Conservation (phyloP, 1,140 invertebrate species). For the Ceratina calcarata region DNA sequence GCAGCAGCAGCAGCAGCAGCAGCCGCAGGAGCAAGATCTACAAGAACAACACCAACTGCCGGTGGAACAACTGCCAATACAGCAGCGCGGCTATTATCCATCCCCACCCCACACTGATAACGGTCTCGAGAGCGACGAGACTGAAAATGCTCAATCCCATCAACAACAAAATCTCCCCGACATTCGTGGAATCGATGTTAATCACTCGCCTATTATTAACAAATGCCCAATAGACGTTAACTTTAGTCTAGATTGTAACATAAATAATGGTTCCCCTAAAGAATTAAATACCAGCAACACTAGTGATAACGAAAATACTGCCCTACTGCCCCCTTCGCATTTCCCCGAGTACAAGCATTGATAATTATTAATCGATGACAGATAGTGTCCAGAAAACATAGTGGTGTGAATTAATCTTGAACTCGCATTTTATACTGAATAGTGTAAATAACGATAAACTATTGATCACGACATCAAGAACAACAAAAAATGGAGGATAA, state of each 20-base stretch:
- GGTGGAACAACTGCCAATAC: slow-evolving; percentile 66
- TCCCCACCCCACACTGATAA: slow-evolving; percentile 71
- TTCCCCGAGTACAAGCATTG: slow-evolving; percentile 82
- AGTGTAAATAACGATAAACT: slow-evolving; percentile 79
- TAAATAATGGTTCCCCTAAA: slow-evolving; percentile 77
- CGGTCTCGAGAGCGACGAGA: slow-evolving; percentile 68
- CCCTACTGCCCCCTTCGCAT: slow-evolving; percentile 78
- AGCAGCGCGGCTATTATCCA: slow-evolving; percentile 75
- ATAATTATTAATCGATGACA: slow-evolving; percentile 78
- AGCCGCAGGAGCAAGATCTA: slow-evolving; percentile 40
- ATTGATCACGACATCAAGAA: slow-evolving; percentile 58
- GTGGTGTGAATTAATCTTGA: slow-evolving; percentile 77
- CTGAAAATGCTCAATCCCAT: slow-evolving; percentile 77
- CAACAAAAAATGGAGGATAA: slow-evolving; percentile 1
- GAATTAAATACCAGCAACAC: slow-evolving; percentile 77
- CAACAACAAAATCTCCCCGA: slow-evolving; percentile 72
- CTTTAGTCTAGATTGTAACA: slow-evolving; percentile 79
- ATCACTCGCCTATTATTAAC: slow-evolving; percentile 78
- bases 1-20: slow-evolving; percentile 52
- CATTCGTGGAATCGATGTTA: slow-evolving; percentile 76
- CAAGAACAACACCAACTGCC: slow-evolving; percentile 63
- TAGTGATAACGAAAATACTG: slow-evolving; percentile 80
- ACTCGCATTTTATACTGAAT: slow-evolving; percentile 80
- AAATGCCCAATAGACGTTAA: slow-evolving; percentile 78
- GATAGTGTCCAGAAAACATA: slow-evolving; percentile 76